Base-by-base conservation (phyloP, 2,888 invertebrate species). In the Timema podura region DNA sequence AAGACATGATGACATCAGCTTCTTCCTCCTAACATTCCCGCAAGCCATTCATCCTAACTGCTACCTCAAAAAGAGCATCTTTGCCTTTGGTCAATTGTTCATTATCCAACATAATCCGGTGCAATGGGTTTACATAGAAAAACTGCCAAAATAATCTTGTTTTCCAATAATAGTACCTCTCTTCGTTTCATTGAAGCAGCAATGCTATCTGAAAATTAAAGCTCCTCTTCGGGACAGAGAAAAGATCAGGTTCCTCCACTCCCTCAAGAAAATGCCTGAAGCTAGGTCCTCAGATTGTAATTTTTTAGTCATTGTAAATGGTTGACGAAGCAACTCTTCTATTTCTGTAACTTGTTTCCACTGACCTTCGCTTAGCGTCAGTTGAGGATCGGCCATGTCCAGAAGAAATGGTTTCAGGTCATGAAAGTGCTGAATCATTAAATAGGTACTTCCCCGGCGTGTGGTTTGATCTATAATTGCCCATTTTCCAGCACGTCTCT, bases 21-120 rank as follows among this genome's bases (percentile, higher is more conserved):
- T 54, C 2, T 54, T 13, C 54, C 54, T 54, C 54, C 54, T 54
- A 5, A 3, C 2, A 5, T 9, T 54, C 54, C 54, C 16, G 7
- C 54, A 54, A 6, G 15, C 54, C 54, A 54, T 13, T 54, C 54
- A 54, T 54, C 54, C 54, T 54, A 3, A 13, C 54, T 54, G 54
- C 54, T 16, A 54, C 54, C 54, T 54, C 54, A 54, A 54, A 54
- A n/a, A 54, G 54, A 13, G 54, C 54, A 54, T 16, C 54, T 54
- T 54, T 54, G 5, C n/a, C 10, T 13, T 13, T 3, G 11, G 54
- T 6, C 54, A 54, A 54, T 1, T 54, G 54, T 54, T 54, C 54
- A 54, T 54, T 30, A 57, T 57, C 15, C 13, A 57, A 1, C 13
- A 57, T 6, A n/a, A 10, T 57, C 6, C 15, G n/a, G 30, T 57